These are phyloP conservation scores for Gymnosoma rotundatum DNA, from an alignment of 2,888 invertebrate species.

Conservation along the genomic window DNA sequence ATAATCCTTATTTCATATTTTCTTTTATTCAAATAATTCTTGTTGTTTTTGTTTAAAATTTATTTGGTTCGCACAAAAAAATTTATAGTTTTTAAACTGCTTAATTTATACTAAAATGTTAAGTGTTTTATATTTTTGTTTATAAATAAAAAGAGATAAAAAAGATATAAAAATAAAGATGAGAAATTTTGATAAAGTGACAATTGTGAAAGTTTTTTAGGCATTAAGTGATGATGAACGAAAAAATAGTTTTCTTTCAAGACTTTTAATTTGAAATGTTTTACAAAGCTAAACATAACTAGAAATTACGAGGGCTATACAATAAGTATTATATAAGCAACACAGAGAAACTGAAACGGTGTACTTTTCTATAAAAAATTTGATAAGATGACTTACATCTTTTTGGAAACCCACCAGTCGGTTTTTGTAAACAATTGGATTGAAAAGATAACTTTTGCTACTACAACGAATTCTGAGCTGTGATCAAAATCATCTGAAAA, in stretches of 20 bases:
- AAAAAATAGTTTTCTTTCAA: not conserved
- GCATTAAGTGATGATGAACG: not conserved
- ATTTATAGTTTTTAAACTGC: conserved; percentile 10
- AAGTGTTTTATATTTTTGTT: conserved; percentile 14
- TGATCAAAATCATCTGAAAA: too few species aligned
- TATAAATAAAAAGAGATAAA: conserved; percentile 9
- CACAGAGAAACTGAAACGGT: too few species aligned
- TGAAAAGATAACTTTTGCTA: too few species aligned
- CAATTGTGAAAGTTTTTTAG: conserved; percentile 29
- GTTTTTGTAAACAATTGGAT: too few species aligned
- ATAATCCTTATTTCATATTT: not conserved
- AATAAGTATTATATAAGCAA: too few species aligned
- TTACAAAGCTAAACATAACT: too few species aligned
- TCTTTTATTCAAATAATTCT: conserved; percentile 19
- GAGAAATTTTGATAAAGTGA: conserved; percentile 33
- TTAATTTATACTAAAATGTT: not conserved
- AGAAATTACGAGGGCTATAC: too few species aligned
- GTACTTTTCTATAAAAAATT: too few species aligned
- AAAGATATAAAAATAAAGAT: not conserved
- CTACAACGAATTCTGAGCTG: too few species aligned
- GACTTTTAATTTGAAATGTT: too few species aligned
- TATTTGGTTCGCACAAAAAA: not conserved
- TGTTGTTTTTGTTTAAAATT: not conserved
- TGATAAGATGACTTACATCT: too few species aligned
- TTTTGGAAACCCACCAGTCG: too few species aligned